Base-by-base conservation (phyloP, 2,113 vertebrate species). In the Tyrannus savana region DNA sequence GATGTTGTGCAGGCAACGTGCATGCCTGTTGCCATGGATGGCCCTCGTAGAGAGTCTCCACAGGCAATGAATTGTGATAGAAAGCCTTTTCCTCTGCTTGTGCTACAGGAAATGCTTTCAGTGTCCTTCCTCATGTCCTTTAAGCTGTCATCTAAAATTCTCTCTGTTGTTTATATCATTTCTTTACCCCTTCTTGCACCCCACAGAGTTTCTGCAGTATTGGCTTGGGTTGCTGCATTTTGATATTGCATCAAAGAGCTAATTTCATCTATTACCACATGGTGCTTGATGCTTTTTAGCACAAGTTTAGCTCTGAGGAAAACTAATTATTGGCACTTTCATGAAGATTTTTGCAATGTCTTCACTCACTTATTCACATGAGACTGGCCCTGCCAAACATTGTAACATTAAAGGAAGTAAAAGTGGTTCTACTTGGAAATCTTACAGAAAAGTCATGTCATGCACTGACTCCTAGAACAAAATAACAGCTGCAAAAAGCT, bases 401-500 rank as follows among this genome's bases (percentile, higher is more conserved):
- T 72, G 31, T 64, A 69, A 35, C 19, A 41, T 33, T 74, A 71
- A 78, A 89, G 39, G 52, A 86, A 92, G 33, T 42, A 88, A 59
- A 89, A 92, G 23, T 41, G 28, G 9, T 59, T 93, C 64, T 53
- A 56, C 25, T 88, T 92, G 79, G 76, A 95, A 94, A 74, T 62
- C 35, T 84, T 81, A 94, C 59, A 55, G 52, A 84, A 93, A 84
- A 93, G 13, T 67, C 79, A 90, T 88, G 68, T 92, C 53, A 66
- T 53, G 25, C 41, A n/a, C 28, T 60, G 33, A 59, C 21, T 90
- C 19, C 46, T 50, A 71, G 72, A 94, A 74, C 64, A 92, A 94
- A 97, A 77, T 92, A 93, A 77, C 90, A 96, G 92, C 94, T 96
- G 94, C 72, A 89, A 64, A 89, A 87, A 75, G 41, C n/a, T 76